Base-by-base conservation (phyloP, 2,113 vertebrate genomes). In the Apodemus speciosus region DNA sequence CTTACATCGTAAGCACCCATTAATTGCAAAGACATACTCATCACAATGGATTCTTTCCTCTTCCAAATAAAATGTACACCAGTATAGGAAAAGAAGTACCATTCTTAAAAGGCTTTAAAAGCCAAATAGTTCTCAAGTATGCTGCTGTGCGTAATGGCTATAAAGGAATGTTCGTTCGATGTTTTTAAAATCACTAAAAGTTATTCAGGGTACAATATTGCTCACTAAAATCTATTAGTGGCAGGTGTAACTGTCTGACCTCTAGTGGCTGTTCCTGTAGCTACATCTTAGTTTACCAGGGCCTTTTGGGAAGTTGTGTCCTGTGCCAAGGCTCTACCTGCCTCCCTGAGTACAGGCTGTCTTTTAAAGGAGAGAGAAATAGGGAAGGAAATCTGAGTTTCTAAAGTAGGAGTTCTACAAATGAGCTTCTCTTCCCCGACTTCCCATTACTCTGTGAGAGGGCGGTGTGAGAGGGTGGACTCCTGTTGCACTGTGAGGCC, bases 231-330 rank as follows among this genome's bases (percentile, higher is more conserved):
- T 85, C 38, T 79, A 56, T 89, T 91, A 85, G 85, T 85, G 94
- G 90, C 80, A 68, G 69, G 72, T 90, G 72, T 94, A 85, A 66
- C 76, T 79, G 58, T 88, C 90, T 97, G 96, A 94, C 96, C 96
- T 96, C 97, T 96, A 95, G 96, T 95, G 95, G 95, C 87, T 92
- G 0, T 73, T 92, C 15, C 35, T 89, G 64, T 53, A 95, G 25
- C n/a, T 96, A 66, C 96, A 93, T 71, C 40, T 88, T 64, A 71
- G 20, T 85, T 80, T 72, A 85, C 40, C 38, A 30, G 64, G 64
- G 64, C 30, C 64, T 35, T 35, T 66, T 66, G 32, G 62, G 62
- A 66, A 66, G 30, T 62, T 27, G 60, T 30, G 27, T 32, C 25
- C 30, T 66, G 62, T 30, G 13, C 27, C 62, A 64, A 32, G 62